Evolutionary conservation across 2,113 vertebrate species (phyloP).

Genomic region (Blennius ocellaris): DNA sequence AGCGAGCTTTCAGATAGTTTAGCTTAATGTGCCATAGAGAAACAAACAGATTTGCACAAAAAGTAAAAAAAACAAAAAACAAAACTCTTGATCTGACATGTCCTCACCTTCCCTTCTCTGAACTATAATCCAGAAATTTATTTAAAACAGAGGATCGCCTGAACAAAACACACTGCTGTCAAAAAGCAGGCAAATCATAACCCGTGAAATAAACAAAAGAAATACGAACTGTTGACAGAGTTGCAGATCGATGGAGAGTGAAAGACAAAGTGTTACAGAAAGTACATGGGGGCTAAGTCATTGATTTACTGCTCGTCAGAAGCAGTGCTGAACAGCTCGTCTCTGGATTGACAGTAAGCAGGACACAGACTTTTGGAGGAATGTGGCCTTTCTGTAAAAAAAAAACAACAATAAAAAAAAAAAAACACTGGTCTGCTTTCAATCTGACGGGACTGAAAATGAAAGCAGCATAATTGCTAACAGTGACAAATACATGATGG

Average conservation of each 20-base stretch:
- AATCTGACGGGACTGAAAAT: constrained; percentile 58
- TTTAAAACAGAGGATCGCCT: background rate
- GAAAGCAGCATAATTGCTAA: constrained; percentile 66
- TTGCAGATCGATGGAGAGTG: constrained; percentile 12
- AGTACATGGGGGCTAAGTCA: constrained; percentile 18
- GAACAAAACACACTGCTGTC: constrained; percentile 17
- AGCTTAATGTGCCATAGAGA: constrained; percentile 39
- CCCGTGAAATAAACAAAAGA: constrained; percentile 27
- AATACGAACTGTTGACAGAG: constrained; percentile 26
- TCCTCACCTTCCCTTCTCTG: background rate
- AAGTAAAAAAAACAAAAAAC: background rate
- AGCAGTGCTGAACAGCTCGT: constrained; percentile 45
- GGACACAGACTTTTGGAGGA: constrained; percentile 39
- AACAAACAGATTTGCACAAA: constrained; percentile 12
- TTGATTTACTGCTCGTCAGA: constrained; percentile 60
- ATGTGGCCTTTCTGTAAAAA: constrained; percentile 50
- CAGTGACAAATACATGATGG: constrained; percentile 60
- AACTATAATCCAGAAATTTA: constrained; percentile 11
- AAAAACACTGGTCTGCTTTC: constrained; percentile 44
- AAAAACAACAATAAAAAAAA: too few relatives aligned
- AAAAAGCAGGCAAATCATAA: constrained; percentile 19
- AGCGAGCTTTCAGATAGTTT: constrained; percentile 23
- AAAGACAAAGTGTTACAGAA: constrained; percentile 30
- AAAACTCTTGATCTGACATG: background rate
- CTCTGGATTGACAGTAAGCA: constrained; percentile 45